phyloP scores from a whole-genome alignment of 92 coral and sea anemone species.

The Phenganax marumi region DNA sequence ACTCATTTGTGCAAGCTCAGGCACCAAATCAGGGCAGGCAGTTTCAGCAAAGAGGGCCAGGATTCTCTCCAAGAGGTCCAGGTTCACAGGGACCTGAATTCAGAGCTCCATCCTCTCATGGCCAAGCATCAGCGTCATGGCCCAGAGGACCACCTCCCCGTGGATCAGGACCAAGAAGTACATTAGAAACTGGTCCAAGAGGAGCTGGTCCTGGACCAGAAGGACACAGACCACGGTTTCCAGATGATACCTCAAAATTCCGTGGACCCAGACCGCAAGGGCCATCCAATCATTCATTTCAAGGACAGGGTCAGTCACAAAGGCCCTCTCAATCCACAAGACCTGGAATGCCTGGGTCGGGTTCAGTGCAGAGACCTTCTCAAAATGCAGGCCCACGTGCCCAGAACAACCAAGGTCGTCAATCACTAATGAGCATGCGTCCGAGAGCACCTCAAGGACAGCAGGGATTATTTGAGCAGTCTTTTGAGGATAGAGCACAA shows the following conservation, averaged over 20 bases:
- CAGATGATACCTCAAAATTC: constrained; percentile 23
- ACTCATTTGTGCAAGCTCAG: background rate
- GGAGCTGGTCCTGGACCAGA: background rate
- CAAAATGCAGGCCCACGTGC: background rate
- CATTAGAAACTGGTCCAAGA: background rate
- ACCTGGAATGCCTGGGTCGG: background rate
- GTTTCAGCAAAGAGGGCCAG: constrained; percentile 11
- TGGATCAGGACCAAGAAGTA: background rate
- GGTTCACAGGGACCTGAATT: background rate
- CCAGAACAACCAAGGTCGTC: background rate
- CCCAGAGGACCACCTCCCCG: constrained; percentile 24
- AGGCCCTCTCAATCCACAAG: background rate
- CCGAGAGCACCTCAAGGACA: background rate
- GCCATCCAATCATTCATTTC: background rate
- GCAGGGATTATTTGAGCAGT: background rate
- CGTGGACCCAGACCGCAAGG: constrained; percentile 11
- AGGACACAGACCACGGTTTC: constrained; percentile 17
- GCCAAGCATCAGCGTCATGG: background rate
- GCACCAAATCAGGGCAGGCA: background rate
- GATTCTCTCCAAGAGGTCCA: constrained; percentile 12
- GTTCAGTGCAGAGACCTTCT: background rate
- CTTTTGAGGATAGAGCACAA: background rate
- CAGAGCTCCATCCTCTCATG: background rate
- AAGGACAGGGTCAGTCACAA: background rate
- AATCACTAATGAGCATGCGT: background rate